phyloP scores from a whole-genome alignment of 2,797 vertebrate species.

The Myoxocephalus aenaeus region DNA sequence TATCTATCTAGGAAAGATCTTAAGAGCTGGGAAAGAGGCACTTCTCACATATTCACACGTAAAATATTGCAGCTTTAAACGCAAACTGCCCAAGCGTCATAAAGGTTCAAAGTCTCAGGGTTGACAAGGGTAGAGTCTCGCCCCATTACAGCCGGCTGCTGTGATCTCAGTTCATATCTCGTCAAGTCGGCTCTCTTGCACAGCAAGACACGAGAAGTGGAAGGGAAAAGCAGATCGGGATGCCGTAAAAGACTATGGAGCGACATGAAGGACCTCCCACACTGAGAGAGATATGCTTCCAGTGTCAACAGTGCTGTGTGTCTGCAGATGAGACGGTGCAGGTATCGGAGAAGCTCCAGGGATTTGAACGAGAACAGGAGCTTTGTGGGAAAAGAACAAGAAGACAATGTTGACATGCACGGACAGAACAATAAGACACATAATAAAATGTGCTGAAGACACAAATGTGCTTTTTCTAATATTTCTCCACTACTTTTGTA shows the following conservation, averaged over 20 bases:
- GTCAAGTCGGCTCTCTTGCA: constrained; percentile 6
- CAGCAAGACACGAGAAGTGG: constrained; percentile 3
- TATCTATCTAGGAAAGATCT: background rate
- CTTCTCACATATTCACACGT: background rate
- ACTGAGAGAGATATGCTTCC: constrained; percentile 23
- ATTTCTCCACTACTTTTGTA: no score
- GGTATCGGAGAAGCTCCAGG: constrained; percentile 53
- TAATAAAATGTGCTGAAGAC: background rate
- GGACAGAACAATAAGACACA: constrained; percentile 9
- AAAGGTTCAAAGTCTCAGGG: background rate
- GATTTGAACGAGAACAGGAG: constrained; percentile 51
- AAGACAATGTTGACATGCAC: background rate
- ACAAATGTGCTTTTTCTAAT: background rate
- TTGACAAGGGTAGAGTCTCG: constrained; percentile 1
- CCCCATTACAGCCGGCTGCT: background rate
- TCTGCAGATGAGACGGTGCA: constrained; percentile 11
- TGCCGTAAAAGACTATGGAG: constrained; percentile 1
- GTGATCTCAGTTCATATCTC: background rate
- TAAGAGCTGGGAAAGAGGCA: background rate
- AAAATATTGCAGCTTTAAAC: background rate
- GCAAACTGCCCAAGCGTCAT: background rate
- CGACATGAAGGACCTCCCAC: constrained; percentile 16
- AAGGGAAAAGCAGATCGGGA: background rate
- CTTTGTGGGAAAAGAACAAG: constrained; percentile 62
- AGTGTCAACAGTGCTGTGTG: constrained; percentile 32